Percentiles rank a stretch among this genome's conserved stretches.
phyloP scores from a whole-genome alignment of 2,797 vertebrate species.

The Chiroxiphia lanceolata region DNA sequence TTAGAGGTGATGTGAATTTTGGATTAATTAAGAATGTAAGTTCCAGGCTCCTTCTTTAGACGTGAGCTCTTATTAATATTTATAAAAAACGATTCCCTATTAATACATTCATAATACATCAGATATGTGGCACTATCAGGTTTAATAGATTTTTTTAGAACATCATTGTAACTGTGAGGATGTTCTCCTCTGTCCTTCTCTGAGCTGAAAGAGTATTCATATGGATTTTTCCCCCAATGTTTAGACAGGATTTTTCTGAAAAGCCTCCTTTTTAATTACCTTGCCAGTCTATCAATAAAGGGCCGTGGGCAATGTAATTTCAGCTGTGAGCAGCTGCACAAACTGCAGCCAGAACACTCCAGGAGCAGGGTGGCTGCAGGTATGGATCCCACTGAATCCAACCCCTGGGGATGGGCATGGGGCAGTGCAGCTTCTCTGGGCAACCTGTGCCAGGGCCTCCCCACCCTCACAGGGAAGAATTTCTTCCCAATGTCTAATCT shows the following conservation, averaged over 20 bases:
- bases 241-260: conserved; percentile 29
- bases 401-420: neutral
- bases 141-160: conserved; percentile 37
- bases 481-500: accelerated
- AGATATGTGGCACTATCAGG: neutral
- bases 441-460: neutral
- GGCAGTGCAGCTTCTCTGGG: neutral
- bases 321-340: neutral
- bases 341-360: neutral
- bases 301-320: neutral
- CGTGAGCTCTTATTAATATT: conserved; percentile 65
- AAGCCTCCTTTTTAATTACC: conserved; percentile 55
- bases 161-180: neutral
- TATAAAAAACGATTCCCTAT: conserved; percentile 54
- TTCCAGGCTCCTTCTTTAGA: conserved; percentile 17
- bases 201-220: neutral
- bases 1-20: conserved; percentile 40
- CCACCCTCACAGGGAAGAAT: neutral
- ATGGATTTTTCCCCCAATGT: conserved; percentile 42
- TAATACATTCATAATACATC: conserved; percentile 53
- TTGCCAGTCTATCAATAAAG: conserved; percentile 31
- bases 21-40: conserved; percentile 55
- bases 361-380: neutral
- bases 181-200: conserved; percentile 27
- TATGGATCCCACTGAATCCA: neutral